Evolutionary conservation across 2,888 invertebrate species (phyloP).

Genomic region (Lycophotia porphyrea): DNA sequence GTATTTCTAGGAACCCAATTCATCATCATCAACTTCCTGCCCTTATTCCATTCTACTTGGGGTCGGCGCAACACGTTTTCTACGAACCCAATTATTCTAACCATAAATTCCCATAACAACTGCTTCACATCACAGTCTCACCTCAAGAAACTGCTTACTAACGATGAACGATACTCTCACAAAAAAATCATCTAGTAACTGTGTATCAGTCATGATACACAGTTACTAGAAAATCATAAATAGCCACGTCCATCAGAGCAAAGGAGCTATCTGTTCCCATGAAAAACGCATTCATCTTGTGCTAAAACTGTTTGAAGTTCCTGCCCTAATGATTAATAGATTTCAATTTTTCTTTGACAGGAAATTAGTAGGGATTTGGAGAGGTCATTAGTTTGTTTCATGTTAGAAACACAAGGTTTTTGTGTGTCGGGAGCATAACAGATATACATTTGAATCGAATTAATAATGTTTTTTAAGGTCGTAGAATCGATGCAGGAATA

Average conservation of each 20-base stretch:
- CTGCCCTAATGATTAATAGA: conserved; percentile 38
- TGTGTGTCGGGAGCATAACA: background rate
- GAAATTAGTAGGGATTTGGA: background rate
- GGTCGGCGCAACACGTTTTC: background rate
- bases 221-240: conserved; percentile 45
- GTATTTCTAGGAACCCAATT: background rate
- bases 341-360: conserved; percentile 49
- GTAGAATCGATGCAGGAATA: conserved; percentile 5
- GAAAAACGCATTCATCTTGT: conserved; percentile 55
- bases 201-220: too few species aligned
- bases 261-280: conserved; percentile 41
- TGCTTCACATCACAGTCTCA: conserved; percentile 18
- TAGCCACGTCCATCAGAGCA: conserved; percentile 51
- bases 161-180: conserved; percentile 29
- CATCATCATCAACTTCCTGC: background rate
- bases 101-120: background rate
- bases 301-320: conserved; percentile 24
- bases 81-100: background rate
- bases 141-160: background rate
- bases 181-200: conserved; percentile 34
- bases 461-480: conserved; percentile 33
- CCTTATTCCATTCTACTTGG: background rate
- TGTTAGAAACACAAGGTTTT: conserved; percentile 23
- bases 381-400: conserved; percentile 14
- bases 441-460: conserved; percentile 36